Base-by-base conservation (phyloP, 2,113 vertebrate species). In the Lepisosteus oculatus region DNA sequence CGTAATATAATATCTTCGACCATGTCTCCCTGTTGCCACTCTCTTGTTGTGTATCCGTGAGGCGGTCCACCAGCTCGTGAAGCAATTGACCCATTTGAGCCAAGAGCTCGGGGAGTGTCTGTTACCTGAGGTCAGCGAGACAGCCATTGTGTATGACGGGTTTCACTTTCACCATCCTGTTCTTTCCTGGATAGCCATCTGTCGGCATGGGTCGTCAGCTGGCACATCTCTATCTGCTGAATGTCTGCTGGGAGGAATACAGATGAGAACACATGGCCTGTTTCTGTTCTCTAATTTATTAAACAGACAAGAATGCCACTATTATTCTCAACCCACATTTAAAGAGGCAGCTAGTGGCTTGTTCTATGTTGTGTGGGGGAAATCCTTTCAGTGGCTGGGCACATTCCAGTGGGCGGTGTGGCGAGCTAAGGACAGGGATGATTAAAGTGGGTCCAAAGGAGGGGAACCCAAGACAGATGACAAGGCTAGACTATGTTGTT, bases 181-280 rank as follows among this genome's bases (percentile, higher is more conserved):
- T 45, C 12, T 41, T 65, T 64, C 59, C 47, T n/a, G 70, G 70
- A 64, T 44, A 55, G 11, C 44, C 69, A 63, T 63, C 61, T 64
- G 54, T 65, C 29, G 41, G 3, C 45, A 64, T 12, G 63, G 14
- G 17, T 5, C 4, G 1, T 65, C 6, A 13, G n/a, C 29, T 17
- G 11, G 17, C 9, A 17, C n/a, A 7, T 6, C n/a, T 5, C 29
- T 9, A 5, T 42, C 42, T 9, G 17, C 62, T 42, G 5, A 65
- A 29, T 43, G 17, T 65, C 42, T 7, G 62, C 9, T 29, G 42
- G 17, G 17, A 8, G 62, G 62, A 42, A 65, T 9, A 8, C 42
- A 65, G 29, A 42, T 9, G 29, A 8, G 62, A 41, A 29, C 29
- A 41, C 57, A 8, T 43, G 42, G 8, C 42, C 62, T 65, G 62